phyloP scores from a whole-genome alignment of 2,888 invertebrate species.

The Minunthozetes semirufus region DNA sequence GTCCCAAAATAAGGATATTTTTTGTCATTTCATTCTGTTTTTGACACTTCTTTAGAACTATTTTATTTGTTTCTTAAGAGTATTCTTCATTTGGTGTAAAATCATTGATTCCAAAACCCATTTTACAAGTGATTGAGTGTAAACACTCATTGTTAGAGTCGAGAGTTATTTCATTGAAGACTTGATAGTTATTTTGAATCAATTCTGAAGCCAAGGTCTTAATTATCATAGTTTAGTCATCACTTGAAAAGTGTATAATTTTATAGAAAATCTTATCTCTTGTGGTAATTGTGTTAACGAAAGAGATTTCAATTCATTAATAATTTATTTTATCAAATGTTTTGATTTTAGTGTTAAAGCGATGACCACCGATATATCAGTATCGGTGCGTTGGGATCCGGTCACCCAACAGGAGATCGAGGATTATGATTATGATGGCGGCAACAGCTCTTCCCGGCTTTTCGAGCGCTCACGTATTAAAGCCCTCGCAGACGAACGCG shows the following conservation, averaged over 20 bases:
- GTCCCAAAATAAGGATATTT: background rate
- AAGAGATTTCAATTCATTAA: too few relatives aligned
- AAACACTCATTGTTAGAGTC: too few relatives aligned
- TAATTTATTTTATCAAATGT: background rate
- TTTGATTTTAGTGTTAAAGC: background rate
- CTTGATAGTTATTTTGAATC: too few relatives aligned
- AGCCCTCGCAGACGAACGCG: conserved; percentile 99
- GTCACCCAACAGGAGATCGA: conserved; percentile 80
- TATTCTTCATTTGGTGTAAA: too few relatives aligned
- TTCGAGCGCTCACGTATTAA: conserved; percentile 99
- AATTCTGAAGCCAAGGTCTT: too few relatives aligned
- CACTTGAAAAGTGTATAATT: too few relatives aligned
- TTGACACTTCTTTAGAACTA: background rate
- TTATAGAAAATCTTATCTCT: too few relatives aligned
- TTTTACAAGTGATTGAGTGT: too few relatives aligned
- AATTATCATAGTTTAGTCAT: too few relatives aligned
- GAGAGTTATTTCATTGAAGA: too few relatives aligned
- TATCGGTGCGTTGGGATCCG: conserved; percentile 88
- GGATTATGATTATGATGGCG: conserved; percentile 99
- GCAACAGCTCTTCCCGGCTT: conserved; percentile 94
- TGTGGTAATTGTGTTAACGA: too few relatives aligned
- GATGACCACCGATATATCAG: conserved; percentile 96
- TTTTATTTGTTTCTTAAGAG: background rate
- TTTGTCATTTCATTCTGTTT: background rate
- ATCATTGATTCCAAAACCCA: too few relatives aligned